Percentiles rank a stretch among this genome's conserved stretches.
Conservation (phyloP, 2,113 vertebrate genomes). For the Cervus canadensis region DNA sequence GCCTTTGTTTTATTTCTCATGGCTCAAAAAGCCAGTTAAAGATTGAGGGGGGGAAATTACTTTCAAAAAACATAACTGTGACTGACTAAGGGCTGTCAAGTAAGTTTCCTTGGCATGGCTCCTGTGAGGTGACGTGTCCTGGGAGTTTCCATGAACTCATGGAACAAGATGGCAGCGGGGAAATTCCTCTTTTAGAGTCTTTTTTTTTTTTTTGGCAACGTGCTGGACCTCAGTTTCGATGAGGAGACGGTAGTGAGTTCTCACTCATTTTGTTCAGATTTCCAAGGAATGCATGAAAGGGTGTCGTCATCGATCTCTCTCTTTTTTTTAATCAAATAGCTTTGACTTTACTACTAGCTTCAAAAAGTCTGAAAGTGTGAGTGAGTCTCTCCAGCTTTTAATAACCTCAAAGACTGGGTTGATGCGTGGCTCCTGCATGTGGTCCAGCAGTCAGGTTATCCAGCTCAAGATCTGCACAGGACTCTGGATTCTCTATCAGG, state of each 20-base stretch:
- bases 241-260: too few relatives aligned
- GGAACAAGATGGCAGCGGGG: background rate
- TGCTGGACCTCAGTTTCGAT: too few relatives aligned
- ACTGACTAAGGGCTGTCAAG: background rate
- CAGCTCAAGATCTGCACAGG: background rate
- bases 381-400: background rate
- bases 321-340: conserved; percentile 28
- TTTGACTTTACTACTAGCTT: background rate
- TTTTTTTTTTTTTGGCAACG: background rate
- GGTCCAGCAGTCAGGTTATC: background rate
- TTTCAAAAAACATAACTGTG: background rate
- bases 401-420: conserved; percentile 17
- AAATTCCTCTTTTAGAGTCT: background rate
- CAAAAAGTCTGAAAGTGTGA: background rate
- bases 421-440: background rate
- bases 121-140: background rate
- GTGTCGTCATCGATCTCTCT: too few relatives aligned
- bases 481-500: background rate
- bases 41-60: background rate
- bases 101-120: background rate
- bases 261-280: too few relatives aligned
- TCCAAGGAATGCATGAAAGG: too few relatives aligned
- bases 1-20: conserved; percentile 19
- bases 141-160: conserved; percentile 39
- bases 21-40: conserved; percentile 29